Evolutionary conservation across 2,888 invertebrate genomes (phyloP), one percentile per base, ranked within the genome.

Genomic region (Spatulosminthurus flaviceps): DNA sequence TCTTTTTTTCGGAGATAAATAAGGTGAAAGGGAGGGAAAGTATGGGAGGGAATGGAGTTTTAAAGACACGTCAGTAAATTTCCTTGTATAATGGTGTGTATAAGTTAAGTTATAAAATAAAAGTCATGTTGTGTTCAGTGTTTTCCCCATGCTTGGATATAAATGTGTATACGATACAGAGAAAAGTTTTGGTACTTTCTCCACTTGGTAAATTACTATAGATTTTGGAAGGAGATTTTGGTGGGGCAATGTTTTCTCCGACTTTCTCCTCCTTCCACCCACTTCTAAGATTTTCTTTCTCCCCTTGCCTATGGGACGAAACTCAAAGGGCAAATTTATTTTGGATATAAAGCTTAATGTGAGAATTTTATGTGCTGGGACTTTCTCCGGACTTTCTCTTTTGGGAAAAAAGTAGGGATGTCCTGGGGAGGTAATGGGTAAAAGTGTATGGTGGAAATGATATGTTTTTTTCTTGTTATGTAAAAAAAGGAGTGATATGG

Each of bases 61-160:
- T 60, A 60, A 60, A n/a, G n/a, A 21, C 60, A 60, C 7, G 60
- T 60, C 60, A 60, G 7, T 60, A 60, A 60, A 60, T 60, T 16
- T 60, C 16, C 7, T 60, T 16, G 4, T 13, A 60, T 60, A 60
- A 60, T 60, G 60, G 4, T 60, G 60, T 60, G 60, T 60, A 21
- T 60, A 60, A 60, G 64, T 64, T 26, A 1, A 26, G 64, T 64
- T 24, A 64, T 22, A 64, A 22, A 64, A 64, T 22, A 21, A 22
- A 24, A 22, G 64, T 22, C 11, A 2, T 22, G 11, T 24, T 64
- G 11, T 22, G 11, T 24, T 64, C 24, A 2, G 9, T 4, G 64
- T 4, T 11, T 24, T 24, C 24, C 21, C 24, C 24, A 11, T 22
- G 9, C 24, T 1, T 64, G 11, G 4, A 22, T 19, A 9, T 34